Percentiles rank a stretch among this genome's conserved stretches.
Conservation (phyloP, 2,888 invertebrate genomes). For the Argyra leucocephala region DNA sequence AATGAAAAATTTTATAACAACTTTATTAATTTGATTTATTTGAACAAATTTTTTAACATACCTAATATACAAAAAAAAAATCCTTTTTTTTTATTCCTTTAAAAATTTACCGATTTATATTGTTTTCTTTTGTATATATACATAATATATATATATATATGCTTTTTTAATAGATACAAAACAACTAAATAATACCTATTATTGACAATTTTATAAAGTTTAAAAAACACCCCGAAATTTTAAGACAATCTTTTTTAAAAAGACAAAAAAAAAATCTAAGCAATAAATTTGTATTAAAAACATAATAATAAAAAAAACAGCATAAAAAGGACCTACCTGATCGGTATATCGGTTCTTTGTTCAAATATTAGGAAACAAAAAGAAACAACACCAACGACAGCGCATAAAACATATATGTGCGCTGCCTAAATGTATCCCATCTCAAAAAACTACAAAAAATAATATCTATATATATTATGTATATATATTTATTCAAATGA, state of each 20-base stretch:
- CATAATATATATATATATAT: no score
- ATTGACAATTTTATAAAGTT: neutral
- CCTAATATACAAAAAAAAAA: neutral
- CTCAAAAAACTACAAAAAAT: no score
- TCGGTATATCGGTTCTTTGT: constrained; percentile 6
- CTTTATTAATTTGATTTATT: constrained; percentile 6
- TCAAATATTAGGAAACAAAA: neutral
- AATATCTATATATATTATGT: no score
- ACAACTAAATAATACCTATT: neutral
- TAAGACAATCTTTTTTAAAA: neutral
- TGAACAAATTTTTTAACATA: neutral
- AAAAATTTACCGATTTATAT: neutral
- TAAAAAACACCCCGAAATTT: neutral
- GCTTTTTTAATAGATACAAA: neutral
- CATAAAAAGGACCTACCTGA: neutral
- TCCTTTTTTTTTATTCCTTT: neutral
- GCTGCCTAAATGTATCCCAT: no score
- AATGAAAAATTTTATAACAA: no score
- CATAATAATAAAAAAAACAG: neutral
- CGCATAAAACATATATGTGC: neutral
- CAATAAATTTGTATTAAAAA: neutral
- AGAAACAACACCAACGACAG: no score
- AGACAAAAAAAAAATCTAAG: neutral
- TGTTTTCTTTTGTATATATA: neutral
- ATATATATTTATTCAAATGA: neutral